Conservation (phyloP, 2,888 invertebrate genomes). For the Synanthedon tipuliformis region DNA sequence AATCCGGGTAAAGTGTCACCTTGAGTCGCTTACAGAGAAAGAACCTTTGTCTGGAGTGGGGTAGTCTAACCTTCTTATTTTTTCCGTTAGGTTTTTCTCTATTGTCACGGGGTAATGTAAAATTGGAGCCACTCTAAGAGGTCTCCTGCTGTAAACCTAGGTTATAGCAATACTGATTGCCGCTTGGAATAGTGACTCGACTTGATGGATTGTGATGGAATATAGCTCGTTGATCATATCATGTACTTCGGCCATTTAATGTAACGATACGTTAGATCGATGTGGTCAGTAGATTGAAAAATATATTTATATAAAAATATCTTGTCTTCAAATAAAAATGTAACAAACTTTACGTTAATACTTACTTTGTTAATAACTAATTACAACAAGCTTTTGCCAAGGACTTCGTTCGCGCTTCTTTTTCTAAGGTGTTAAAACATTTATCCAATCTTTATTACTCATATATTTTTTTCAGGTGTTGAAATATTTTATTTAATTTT, state of each 20-base stretch:
- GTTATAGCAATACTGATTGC: background rate
- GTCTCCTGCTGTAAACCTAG: conserved; percentile 14
- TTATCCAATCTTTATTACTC: too few relatives aligned
- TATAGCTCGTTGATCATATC: conserved; percentile 52
- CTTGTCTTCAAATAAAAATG: too few relatives aligned
- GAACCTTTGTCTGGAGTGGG: conserved; percentile 60
- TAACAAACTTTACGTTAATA: too few relatives aligned
- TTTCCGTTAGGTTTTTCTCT: conserved; percentile 50
- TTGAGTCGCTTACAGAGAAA: conserved; percentile 62
- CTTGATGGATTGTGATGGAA: conserved; percentile 63
- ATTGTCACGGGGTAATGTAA: conserved; percentile 54
- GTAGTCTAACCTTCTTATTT: conserved; percentile 57
- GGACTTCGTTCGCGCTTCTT: too few relatives aligned
- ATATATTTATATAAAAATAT: conserved; percentile 13
- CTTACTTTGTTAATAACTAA: too few relatives aligned
- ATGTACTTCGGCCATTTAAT: conserved; percentile 50
- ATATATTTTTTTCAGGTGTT: too few relatives aligned
- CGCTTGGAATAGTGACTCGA: conserved; percentile 1
- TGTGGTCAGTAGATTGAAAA: conserved; percentile 18
- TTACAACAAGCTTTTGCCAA: too few relatives aligned
- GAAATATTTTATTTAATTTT: too few relatives aligned
- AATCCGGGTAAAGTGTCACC: conserved; percentile 68
- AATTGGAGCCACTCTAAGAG: conserved; percentile 40
- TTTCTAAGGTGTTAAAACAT: too few relatives aligned
- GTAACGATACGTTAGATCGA: conserved; percentile 36